Conservation (phyloP, 2,797 vertebrate genomes). For the Kryptolebias ocellatus region DNA sequence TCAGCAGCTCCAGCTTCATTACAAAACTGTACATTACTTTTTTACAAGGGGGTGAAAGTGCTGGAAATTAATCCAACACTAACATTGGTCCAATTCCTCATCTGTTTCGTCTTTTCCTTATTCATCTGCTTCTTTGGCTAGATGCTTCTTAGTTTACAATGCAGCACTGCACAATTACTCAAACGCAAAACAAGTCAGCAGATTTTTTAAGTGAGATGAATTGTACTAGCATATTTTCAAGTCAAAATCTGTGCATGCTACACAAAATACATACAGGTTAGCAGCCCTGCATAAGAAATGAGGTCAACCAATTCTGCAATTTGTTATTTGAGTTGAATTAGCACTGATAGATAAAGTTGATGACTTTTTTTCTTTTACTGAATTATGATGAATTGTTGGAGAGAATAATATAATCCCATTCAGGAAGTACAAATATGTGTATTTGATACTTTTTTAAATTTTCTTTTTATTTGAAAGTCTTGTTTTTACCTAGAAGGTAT, state of each 20-base stretch:
- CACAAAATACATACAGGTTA: conserved; percentile 1
- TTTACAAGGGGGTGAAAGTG: not conserved
- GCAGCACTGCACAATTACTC: conserved; percentile 1
- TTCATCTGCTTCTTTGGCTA: not conserved
- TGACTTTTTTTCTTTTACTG: not conserved
- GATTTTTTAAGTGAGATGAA: not conserved
- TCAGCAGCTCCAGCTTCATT: not conserved
- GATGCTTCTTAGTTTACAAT: not conserved
- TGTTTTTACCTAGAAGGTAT: too few relatives aligned
- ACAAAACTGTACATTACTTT: not conserved
- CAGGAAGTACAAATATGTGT: not conserved
- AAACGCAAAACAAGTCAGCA: not conserved
- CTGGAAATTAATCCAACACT: not conserved
- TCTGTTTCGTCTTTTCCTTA: not conserved
- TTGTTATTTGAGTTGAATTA: not conserved
- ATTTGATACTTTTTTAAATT: too few relatives aligned
- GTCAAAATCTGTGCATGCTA: not conserved
- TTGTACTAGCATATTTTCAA: not conserved
- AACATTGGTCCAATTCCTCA: not conserved
- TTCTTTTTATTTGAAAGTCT: too few relatives aligned
- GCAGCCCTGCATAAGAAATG: not conserved
- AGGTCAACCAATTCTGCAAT: not conserved
- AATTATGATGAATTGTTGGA: not conserved
- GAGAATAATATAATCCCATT: not conserved
- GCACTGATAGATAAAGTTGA: not conserved